Base-by-base conservation (phyloP, 2,888 invertebrate genomes). In the Ceraclea dissimilis region DNA sequence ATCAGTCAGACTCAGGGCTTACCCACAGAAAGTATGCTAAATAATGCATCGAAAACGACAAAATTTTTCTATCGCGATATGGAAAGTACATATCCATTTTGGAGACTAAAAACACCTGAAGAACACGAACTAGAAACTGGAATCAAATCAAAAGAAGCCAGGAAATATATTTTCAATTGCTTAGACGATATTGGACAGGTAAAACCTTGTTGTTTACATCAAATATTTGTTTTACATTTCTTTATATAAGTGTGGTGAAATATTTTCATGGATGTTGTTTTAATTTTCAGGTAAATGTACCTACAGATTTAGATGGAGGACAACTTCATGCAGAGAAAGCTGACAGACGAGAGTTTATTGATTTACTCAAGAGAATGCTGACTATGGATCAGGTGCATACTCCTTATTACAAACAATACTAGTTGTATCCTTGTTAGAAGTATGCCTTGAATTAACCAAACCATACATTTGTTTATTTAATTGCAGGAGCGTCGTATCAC, bases 121-220 rank as follows among this genome's bases (percentile, higher is more conserved):
- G 99, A 99, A 73, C 95, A 97, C 73, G 98, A 99, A 75, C 86
- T 89, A 13, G 97, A 97, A 78, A 97, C 96, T 49, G 93, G 93
- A 63, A 94, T 96, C 67, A 97, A 97, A 77, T 96, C 97, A 63
- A 99, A 99, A 79, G 99, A 99, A 79, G 98, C 98, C 2, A 79
- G 99, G 67, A 99, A 99, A 74, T 99, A 99, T 74, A 97, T 99
- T 67, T 99, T 99, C 76, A 98, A 98, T 77, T 96, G 96, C 75
- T 81, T 99, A 65, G 99, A 99, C 70, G 99, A 99, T 72, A 98
- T 99, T 71, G 94, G 91, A 61, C 90, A 93, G 76, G 77, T 77
- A 21, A 51, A 22, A 18, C 18, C 5, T n/a, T 39, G 4, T 39
- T 31, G 11, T 31, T 6, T 31, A 31, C 6, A 31, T 31, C 6